phyloP scores from a whole-genome alignment of 2,113 vertebrate species.

The Tinamus guttatus region DNA sequence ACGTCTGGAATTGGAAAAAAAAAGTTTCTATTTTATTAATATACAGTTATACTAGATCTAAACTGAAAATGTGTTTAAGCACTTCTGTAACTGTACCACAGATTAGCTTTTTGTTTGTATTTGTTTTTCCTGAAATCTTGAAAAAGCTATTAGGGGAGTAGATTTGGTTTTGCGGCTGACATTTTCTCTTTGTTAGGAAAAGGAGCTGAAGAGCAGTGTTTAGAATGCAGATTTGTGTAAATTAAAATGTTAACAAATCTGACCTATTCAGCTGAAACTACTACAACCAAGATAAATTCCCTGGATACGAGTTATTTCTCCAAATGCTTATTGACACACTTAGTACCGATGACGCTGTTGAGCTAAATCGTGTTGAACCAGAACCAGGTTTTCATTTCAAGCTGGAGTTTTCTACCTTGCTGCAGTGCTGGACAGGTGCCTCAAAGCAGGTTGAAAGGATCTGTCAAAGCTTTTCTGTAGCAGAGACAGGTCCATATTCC shows the following conservation, averaged over 20 bases:
- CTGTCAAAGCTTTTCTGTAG: background rate
- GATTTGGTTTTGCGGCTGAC: constrained; percentile 52
- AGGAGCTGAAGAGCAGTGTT: constrained; percentile 25
- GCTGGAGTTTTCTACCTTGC: background rate
- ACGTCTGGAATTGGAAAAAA: background rate
- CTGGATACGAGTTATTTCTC: constrained; percentile 50
- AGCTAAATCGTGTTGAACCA: constrained; percentile 6
- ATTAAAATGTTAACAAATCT: constrained; percentile 72
- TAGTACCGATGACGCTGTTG: background rate
- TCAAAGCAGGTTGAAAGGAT: background rate
- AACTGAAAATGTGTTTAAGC: background rate
- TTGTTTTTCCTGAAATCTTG: constrained; percentile 55
- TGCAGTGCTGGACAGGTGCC: background rate
- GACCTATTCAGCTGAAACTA: constrained; percentile 64
- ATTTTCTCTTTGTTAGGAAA: constrained; percentile 44
- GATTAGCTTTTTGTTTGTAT: background rate
- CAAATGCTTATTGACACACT: constrained; percentile 57
- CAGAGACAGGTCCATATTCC: background rate
- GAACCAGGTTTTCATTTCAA: background rate
- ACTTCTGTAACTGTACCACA: background rate
- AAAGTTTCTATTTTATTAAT: background rate
- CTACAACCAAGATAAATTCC: constrained; percentile 66
- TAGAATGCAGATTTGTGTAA: constrained; percentile 68
- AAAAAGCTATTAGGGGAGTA: constrained; percentile 38
- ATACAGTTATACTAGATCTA: background rate